Base-by-base conservation (phyloP, 1,140 invertebrate species). In the Ceratoteleas bidentatus region DNA sequence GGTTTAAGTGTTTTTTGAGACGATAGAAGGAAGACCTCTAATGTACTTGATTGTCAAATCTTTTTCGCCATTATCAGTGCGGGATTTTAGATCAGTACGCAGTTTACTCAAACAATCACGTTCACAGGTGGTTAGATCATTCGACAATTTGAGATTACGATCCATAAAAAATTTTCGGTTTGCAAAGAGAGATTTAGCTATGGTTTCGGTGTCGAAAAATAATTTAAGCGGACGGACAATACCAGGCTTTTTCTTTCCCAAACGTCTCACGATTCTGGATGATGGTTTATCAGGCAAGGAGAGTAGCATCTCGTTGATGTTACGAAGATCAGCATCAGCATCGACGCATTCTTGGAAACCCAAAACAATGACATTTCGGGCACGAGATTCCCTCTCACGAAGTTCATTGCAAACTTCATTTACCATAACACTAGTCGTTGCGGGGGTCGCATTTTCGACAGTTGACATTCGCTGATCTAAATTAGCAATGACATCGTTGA, bases 41-140 rank as follows among this genome's bases (percentile, higher is more conserved):
- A 43, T 9, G 40, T 43, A 43, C n/a, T n/a, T 43, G n/a, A 43
- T 43, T 43, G 40, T 43, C 40, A 43, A 43, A n/a, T 43, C n/a
- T 43, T 9, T 10, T 43, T 43, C 40, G 8, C 40, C 40, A 10
- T 43, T 43, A 3, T n/a, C n/a, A 1, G 6, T 6, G 6, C 40
- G 40, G 9, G 8, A 9, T 2, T 43, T 43, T 43, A 43, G n/a
- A 10, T 1, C 6, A 43, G 6, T 43, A n/a, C 40, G 40, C n/a
- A 43, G 6, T 10, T 43, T n/a, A n/a, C 6, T 9, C 40, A 43
- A n/a, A 6, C 6, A 43, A 43, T 43, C n/a, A 10, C 40, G 8
- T n/a, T 43, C 40, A 1, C 9, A 6, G 9, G 40, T n/a, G 8
- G 40, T 43, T 9, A 1, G n/a, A n/a, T 43, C 40, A 43, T 43